Evolutionary conservation across 2,888 invertebrate genomes (phyloP).

Genomic region (Hirtodrosophila histrioides): DNA sequence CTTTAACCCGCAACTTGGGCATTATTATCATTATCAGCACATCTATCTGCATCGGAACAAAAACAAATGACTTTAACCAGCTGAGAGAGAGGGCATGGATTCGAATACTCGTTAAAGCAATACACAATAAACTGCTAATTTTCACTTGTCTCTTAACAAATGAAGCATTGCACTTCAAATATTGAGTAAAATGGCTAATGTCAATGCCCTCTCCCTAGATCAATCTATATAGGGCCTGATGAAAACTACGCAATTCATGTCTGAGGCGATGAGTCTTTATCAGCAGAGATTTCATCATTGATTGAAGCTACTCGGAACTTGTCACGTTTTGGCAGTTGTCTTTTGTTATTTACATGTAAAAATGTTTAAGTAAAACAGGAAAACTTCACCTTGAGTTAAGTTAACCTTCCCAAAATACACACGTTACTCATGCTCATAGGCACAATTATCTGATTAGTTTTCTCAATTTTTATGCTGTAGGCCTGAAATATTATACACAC

Average conservation of each 20-base stretch:
- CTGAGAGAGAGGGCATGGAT: not conserved
- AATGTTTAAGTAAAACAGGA: conserved; percentile 14
- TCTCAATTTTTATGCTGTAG: conserved; percentile 4
- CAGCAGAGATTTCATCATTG: conserved; percentile 49
- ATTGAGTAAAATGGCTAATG: conserved; percentile 12
- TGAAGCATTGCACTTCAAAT: conserved; percentile 43
- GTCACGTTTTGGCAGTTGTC: conserved; percentile 31
- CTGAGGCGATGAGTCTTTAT: conserved; percentile 30
- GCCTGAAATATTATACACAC: not conserved
- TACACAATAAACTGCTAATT: not conserved
- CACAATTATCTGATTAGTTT: conserved; percentile 10
- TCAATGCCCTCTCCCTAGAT: conserved; percentile 40
- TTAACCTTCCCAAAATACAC: not conserved
- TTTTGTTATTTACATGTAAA: conserved; percentile 37
- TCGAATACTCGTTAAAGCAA: not conserved
- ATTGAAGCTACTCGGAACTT: conserved; percentile 39
- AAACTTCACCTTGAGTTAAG: conserved; percentile 10
- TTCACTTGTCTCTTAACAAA: not conserved
- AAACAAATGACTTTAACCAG: not conserved
- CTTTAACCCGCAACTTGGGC: conserved; percentile 34
- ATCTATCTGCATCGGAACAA: conserved; percentile 1
- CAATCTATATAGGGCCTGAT: conserved; percentile 12
- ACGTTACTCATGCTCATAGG: not conserved
- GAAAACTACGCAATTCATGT: conserved; percentile 42
- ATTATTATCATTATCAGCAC: conserved; percentile 34